Percentiles rank a stretch among this genome's conserved stretches.
These are phyloP conservation scores for Scolopax bukidnonensis DNA, from an alignment of 2,797 vertebrate species.

Conservation along the genomic window DNA sequence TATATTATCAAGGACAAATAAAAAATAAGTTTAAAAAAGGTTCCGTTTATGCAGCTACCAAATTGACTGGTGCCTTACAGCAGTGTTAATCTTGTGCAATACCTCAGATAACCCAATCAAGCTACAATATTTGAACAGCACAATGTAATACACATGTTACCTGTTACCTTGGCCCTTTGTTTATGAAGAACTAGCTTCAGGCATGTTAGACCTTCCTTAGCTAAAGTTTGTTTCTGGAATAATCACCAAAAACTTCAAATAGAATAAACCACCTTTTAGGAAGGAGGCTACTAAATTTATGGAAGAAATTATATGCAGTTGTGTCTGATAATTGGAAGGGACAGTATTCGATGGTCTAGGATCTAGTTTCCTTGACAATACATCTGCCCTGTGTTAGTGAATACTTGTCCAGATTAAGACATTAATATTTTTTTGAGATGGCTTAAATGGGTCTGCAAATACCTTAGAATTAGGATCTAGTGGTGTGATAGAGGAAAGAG, in stretches of 20 bases:
- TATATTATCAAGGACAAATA: neutral
- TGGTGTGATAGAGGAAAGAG: neutral
- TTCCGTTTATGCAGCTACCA: neutral
- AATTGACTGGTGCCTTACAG: neutral
- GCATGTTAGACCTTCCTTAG: neutral
- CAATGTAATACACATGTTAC: rapidly evolving
- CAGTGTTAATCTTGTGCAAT: neutral
- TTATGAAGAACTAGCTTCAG: neutral
- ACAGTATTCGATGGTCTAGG: neutral
- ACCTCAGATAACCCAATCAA: neutral
- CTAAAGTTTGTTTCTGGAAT: neutral
- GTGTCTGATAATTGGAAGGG: neutral
- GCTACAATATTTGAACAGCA: neutral
- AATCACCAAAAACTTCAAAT: neutral
- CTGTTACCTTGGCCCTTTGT: neutral
- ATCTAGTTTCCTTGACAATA: neutral
- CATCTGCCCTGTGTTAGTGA: neutral
- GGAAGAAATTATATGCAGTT: neutral
- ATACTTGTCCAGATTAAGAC: neutral
- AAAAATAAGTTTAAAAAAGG: neutral
- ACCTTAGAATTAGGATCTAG: neutral
- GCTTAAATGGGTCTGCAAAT: neutral
- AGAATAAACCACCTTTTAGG: neutral
- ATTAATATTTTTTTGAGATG: neutral
- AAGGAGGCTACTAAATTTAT: neutral